Percentiles rank a stretch among this genome's conserved stretches.
Evolutionary conservation across 2,797 vertebrate genomes (phyloP).

Genomic region (Etheostoma perlongum): DNA sequence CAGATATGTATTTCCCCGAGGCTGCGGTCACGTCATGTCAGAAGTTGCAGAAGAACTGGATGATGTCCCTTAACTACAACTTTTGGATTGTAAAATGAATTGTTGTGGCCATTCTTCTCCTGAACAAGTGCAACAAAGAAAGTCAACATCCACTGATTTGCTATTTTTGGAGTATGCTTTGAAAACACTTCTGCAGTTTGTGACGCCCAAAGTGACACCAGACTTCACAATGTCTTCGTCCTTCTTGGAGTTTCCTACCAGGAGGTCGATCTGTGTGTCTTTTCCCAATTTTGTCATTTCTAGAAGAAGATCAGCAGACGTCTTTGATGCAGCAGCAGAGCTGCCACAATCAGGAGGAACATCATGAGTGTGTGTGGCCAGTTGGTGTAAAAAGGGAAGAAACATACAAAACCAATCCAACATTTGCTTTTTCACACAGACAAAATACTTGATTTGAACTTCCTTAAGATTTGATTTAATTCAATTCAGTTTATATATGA

Average conservation of each 20-base stretch:
- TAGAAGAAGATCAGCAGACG: background rate
- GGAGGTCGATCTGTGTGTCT: background rate
- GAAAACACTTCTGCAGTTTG: too few species aligned
- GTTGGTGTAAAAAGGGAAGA: background rate
- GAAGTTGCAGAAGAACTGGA: too few species aligned
- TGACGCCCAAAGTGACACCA: too few species aligned
- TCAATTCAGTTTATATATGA: too few species aligned
- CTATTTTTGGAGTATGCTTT: too few species aligned
- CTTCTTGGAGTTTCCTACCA: background rate
- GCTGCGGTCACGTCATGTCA: too few species aligned
- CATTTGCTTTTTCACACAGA: background rate
- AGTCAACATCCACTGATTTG: too few species aligned
- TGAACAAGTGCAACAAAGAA: too few species aligned
- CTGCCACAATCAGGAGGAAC: background rate
- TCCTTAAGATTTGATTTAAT: background rate
- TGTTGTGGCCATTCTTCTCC: too few species aligned
- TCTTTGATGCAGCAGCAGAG: background rate
- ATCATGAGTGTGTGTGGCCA: background rate
- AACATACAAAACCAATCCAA: slow-evolving; percentile 7
- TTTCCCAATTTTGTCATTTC: background rate
- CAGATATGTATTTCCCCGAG: too few species aligned
- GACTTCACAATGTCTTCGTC: background rate
- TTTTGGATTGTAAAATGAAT: too few species aligned
- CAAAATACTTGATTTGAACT: background rate
- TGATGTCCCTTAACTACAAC: too few species aligned